Conservation (phyloP, 2,113 vertebrate species). For the Chelonoidis abingdonii region DNA sequence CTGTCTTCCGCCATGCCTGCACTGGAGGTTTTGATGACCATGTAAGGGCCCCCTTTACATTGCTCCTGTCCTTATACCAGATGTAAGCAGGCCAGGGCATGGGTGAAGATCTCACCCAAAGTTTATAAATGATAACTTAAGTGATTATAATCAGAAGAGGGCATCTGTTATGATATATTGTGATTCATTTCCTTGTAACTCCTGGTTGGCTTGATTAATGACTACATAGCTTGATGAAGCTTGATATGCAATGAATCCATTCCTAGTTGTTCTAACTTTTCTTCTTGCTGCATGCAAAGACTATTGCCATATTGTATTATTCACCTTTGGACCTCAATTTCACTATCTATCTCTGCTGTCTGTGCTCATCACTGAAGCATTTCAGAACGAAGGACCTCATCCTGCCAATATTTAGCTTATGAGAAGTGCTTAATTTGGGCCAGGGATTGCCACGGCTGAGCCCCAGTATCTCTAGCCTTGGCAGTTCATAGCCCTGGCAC, state of each 20-base stretch:
- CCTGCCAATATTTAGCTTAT: not conserved
- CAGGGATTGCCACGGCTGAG: too few species aligned
- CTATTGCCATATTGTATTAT: accelerated
- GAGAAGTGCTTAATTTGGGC: not conserved
- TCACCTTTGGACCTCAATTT: not conserved
- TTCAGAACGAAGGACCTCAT: not conserved
- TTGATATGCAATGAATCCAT: not conserved
- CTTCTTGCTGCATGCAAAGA: not conserved
- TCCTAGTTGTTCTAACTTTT: not conserved
- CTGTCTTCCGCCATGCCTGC: not conserved
- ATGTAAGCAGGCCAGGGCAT: not conserved
- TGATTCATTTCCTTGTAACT: not conserved
- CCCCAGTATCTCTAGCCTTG: too few species aligned
- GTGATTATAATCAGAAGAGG: not conserved
- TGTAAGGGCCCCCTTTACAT: not conserved
- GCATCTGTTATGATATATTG: accelerated
- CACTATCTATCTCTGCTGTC: not conserved
- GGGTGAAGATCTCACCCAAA: not conserved
- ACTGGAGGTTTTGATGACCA: not conserved
- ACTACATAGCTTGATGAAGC: not conserved
- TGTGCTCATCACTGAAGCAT: not conserved
- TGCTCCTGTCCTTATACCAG: not conserved
- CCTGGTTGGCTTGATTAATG: not conserved
- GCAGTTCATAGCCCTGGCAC: too few species aligned
- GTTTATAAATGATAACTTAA: not conserved